Conservation (phyloP, 2,888 invertebrate species). For the Drosophila neonasuta region DNA sequence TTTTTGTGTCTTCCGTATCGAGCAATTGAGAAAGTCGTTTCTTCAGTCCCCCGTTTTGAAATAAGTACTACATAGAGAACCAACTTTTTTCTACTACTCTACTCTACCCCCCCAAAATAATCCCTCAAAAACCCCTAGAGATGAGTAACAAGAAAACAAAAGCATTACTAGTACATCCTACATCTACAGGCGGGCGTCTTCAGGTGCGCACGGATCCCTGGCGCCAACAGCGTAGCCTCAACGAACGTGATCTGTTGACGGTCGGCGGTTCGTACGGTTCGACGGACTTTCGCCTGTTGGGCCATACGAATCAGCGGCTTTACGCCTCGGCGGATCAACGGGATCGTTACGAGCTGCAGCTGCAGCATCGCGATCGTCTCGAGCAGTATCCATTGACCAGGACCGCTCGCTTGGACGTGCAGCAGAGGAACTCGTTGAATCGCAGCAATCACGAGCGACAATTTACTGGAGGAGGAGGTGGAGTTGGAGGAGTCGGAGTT, state of each 20-base stretch:
- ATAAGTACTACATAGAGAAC: conserved; percentile 16
- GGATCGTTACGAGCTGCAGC: conserved; percentile 79
- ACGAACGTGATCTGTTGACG: conserved; percentile 79
- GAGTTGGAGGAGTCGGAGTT: conserved; percentile 10
- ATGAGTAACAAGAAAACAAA: conserved; percentile 33
- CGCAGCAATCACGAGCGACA: conserved; percentile 83
- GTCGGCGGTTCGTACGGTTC: conserved; percentile 69
- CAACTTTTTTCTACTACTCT: background rate
- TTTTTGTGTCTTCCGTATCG: conserved; percentile 1
- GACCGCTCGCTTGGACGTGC: conserved; percentile 82
- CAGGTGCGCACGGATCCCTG: conserved; percentile 79
- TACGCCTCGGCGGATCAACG: conserved; percentile 79
- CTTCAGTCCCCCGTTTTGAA: background rate
- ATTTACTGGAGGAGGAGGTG: conserved; percentile 45
- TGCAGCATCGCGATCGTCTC: conserved; percentile 79
- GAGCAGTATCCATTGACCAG: conserved; percentile 80
- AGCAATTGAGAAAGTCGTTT: conserved; percentile 34
- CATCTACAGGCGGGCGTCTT: conserved; percentile 75
- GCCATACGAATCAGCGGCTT: conserved; percentile 77
- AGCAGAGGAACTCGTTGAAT: conserved; percentile 81
- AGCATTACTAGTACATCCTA: conserved; percentile 62
- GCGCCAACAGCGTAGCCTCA: conserved; percentile 80
- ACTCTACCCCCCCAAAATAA: conserved; percentile 4
- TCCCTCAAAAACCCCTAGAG: conserved; percentile 15
- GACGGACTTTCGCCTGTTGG: conserved; percentile 75